These are phyloP conservation scores for Forbesichthys agassizii DNA, from an alignment of 2,113 vertebrate genomes.

Conservation along the genomic window DNA sequence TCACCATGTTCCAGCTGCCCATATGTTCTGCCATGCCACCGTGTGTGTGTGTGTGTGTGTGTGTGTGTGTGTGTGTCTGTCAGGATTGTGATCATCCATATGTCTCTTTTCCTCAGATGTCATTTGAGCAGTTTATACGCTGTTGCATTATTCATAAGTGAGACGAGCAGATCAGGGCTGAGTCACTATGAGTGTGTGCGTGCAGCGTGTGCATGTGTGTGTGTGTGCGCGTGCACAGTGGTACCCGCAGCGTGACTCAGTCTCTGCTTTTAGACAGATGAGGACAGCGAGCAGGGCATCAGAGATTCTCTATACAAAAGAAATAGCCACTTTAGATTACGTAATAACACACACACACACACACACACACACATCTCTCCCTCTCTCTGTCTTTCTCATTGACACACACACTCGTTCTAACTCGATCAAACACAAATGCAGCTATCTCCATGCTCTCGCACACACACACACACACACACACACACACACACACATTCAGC, in stretches of 20 bases:
- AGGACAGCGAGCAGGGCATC: constrained; percentile 69
- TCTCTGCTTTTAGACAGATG: constrained; percentile 74
- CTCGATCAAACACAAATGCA: constrained; percentile 61
- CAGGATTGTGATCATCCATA: constrained; percentile 42
- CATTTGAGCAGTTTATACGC: constrained; percentile 61
- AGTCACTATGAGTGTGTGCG: constrained; percentile 53
- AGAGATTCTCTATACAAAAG: constrained; percentile 67
- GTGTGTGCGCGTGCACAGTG: background rate
- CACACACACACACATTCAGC: background rate
- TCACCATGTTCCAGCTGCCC: constrained; percentile 37
- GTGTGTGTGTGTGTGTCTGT: constrained; percentile 3
- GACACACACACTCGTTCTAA: constrained; percentile 23
- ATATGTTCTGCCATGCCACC: constrained; percentile 9
- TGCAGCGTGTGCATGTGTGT: background rate
- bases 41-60: constrained; percentile 8
- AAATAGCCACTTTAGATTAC: constrained; percentile 73
- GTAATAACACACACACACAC: constrained; percentile 50
- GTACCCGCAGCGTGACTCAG: constrained; percentile 63
- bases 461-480: constrained; percentile 31
- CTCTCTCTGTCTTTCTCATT: background rate
- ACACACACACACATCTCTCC: background rate
- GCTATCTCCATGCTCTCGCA: constrained; percentile 5
- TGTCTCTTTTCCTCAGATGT: constrained; percentile 53
- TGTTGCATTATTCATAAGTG: constrained; percentile 70
- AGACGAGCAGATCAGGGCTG: constrained; percentile 69